Conservation (phyloP, 1,140 invertebrate species). For the Adelges cooleyi region DNA sequence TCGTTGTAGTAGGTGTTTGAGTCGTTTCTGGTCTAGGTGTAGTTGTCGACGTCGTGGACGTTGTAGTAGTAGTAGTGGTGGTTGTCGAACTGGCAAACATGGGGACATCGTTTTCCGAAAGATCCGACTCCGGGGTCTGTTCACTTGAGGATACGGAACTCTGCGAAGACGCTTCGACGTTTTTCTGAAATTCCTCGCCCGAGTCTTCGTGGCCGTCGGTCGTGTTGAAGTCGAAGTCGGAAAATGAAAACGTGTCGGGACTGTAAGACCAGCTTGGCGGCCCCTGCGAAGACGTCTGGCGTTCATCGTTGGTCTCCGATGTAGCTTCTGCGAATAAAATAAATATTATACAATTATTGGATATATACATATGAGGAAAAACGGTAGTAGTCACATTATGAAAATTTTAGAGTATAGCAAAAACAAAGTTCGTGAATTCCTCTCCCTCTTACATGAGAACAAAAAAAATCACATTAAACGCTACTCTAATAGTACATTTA, state of each 20-base stretch:
- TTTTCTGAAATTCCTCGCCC: not conserved
- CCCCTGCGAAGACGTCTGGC: not conserved
- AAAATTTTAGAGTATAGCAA: too few relatives aligned
- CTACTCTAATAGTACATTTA: too few relatives aligned
- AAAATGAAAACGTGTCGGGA: not conserved
- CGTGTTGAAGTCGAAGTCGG: not conserved
- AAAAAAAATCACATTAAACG: too few relatives aligned
- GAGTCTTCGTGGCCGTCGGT: not conserved
- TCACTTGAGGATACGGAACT: not conserved
- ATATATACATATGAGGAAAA: too few relatives aligned
- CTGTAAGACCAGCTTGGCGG: not conserved
- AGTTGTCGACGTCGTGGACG: not conserved
- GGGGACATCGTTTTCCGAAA: constrained; percentile 2
- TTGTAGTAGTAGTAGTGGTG: not conserved
- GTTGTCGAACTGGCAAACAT: not conserved
- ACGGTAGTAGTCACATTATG: too few relatives aligned
- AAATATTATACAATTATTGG: too few relatives aligned
- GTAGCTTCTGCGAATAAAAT: not conserved
- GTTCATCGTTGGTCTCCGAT: not conserved
- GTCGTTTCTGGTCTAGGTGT: not conserved
- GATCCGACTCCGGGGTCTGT: constrained; percentile 9
- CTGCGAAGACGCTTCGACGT: not conserved
- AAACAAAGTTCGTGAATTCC: too few relatives aligned
- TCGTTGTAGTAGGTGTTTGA: not conserved
- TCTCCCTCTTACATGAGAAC: too few relatives aligned